Evolutionary conservation across 92 coral and sea anemone species (phyloP).

Genomic region (Blastomussa wellsi): DNA sequence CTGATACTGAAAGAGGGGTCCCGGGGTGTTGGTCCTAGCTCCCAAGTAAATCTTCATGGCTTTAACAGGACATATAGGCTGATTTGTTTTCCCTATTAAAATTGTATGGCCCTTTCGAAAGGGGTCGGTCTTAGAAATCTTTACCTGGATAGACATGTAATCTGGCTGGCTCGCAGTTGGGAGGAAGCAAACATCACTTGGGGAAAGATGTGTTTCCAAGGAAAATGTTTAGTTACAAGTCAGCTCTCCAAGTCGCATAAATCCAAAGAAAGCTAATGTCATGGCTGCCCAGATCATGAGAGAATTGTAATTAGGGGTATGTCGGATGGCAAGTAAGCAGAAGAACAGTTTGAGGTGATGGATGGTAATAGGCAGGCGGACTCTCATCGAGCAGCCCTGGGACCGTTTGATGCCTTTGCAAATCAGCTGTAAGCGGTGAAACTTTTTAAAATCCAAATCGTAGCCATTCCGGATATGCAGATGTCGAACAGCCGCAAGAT

Average conservation of each 20-base stretch:
- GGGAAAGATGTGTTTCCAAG: conserved; percentile 25
- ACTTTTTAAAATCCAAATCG: conserved; percentile 30
- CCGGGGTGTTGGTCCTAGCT: too few species aligned
- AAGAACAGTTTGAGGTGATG: too few species aligned
- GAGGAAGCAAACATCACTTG: conserved; percentile 31
- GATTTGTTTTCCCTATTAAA: too few species aligned
- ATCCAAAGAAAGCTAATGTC: conserved; percentile 42
- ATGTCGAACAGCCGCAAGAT: conserved; percentile 54
- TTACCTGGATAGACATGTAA: conserved; percentile 14
- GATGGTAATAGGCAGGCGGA: conserved; percentile 49
- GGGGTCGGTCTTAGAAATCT: conserved; percentile 46
- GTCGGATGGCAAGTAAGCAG: conserved; percentile 25
- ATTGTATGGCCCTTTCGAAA: conserved; percentile 44
- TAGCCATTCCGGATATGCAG: conserved; percentile 43
- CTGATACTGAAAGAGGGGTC: conserved; percentile 9
- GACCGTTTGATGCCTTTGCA: conserved; percentile 52
- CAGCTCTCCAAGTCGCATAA: conserved; percentile 37
- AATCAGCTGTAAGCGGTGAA: conserved; percentile 21
- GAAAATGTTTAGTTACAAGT: conserved; percentile 29
- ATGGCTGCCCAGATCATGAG: too few species aligned
- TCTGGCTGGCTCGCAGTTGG: not conserved
- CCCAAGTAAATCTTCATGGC: too few species aligned
- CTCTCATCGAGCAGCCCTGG: conserved; percentile 28
- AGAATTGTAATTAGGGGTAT: not conserved
- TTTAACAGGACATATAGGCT: too few species aligned